Conservation (phyloP, 1,140 invertebrate genomes). For the Lamellibrachia luymesi region DNA sequence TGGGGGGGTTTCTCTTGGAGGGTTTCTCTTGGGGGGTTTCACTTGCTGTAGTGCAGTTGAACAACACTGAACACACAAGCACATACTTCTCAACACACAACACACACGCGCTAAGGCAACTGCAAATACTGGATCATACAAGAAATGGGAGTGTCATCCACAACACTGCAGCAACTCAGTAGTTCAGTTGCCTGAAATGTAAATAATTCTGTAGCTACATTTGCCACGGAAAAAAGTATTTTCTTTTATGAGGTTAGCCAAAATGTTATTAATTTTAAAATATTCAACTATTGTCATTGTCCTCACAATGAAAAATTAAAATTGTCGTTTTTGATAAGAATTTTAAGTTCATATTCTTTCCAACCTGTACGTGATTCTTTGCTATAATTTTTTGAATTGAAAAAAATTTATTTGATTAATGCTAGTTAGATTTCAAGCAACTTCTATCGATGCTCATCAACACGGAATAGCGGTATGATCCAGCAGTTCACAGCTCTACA, state of each 20-base stretch:
- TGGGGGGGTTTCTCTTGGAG: neutral
- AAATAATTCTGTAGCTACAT: neutral
- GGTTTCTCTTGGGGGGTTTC: neutral
- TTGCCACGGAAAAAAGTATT: neutral
- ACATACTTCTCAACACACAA: neutral
- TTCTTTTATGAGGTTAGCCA: neutral
- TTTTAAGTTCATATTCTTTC: neutral
- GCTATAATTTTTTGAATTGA: neutral
- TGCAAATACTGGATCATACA: neutral
- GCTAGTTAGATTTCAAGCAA: neutral
- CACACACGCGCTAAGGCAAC: neutral
- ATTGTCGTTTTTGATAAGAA: neutral
- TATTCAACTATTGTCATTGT: neutral
- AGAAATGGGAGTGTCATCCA: neutral
- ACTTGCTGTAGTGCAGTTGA: neutral
- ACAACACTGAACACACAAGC: neutral
- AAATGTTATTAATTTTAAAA: neutral
- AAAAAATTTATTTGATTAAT: neutral
- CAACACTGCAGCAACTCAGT: neutral
- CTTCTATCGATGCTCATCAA: neutral
- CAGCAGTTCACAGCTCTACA: no score
- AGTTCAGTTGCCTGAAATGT: neutral
- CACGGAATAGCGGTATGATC: neutral
- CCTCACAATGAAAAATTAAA: neutral
- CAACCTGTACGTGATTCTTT: neutral